Evolutionary conservation across 2,888 invertebrate species (phyloP), one percentile per base, ranked within the genome.

Genomic region (Acholoe squamosa): DNA sequence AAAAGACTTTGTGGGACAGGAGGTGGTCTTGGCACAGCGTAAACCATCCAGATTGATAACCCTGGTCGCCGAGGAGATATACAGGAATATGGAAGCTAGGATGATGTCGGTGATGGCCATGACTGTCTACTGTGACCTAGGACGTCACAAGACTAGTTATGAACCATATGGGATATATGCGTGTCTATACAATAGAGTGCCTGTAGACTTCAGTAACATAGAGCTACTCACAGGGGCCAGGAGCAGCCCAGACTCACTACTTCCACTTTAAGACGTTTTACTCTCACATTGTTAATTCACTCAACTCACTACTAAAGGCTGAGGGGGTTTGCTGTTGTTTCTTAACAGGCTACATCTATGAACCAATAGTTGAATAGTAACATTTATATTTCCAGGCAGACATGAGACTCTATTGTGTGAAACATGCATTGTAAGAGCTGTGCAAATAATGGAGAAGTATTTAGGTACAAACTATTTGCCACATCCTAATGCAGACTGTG

Each of bases 61-160:
- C 71, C 14, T 71, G 31, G 14, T 71, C 22, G 71, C 71, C 28
- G 71, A 71, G 14, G 71, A n/a, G 71, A 28, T n/a, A 25, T 0
- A 61, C 16, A 71, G 3, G 28, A 71, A 28, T 14, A 71, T 25
- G 16, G 14, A 71, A 71, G n/a, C 61, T 28, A 71, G 0, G 31
- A 71, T 71, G 28, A 28, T 28, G 71, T 28, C 71, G 28, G 31
- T 71, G 71, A 71, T 71, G 22, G 61, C 61, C 61, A 61, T 71
- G 71, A 71, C 28, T 28, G 19, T n/a, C 61, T 10, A 3, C 3
- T n/a, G 61, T 61, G 61, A 19, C 61, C 5, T n/a, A 3, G n/a
- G 61, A n/a, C 19, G 61, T 61, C 61, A 61, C 22, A n/a, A 19
- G 22, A 61, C 61, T 19, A 61, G 61, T 61, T 61, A 61, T 61